These are phyloP conservation scores for Prunella fulvescens DNA, from an alignment of 2,113 vertebrate species.

Conservation along the genomic window DNA sequence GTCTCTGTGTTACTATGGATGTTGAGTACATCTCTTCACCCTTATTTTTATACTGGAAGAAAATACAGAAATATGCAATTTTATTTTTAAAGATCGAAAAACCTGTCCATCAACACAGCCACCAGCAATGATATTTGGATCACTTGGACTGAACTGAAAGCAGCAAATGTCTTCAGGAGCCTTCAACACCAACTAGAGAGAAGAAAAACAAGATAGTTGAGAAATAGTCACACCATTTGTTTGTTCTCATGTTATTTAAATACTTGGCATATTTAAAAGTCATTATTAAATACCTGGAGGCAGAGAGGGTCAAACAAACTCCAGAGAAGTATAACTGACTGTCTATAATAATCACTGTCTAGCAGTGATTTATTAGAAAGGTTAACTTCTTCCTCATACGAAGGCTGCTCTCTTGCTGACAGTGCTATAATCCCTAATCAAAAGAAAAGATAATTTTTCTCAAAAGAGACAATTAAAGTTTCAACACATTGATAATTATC, in stretches of 20 bases:
- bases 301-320: conserved; percentile 81
- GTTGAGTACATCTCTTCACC: background rate
- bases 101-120: conserved; percentile 93
- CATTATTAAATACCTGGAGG: conserved; percentile 79
- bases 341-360: too few species aligned
- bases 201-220: background rate
- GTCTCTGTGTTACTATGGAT: background rate
- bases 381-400: conserved; percentile 67
- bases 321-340: conserved; percentile 84
- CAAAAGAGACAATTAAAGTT: background rate
- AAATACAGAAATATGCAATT: background rate
- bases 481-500: background rate
- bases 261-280: background rate
- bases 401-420: conserved; percentile 69
- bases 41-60: background rate
- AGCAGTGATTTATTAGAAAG: conserved; percentile 60
- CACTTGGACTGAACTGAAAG: conserved; percentile 88
- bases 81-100: background rate
- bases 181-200: conserved; percentile 84
- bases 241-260: background rate
- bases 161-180: conserved; percentile 85
- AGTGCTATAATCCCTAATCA: conserved; percentile 84
- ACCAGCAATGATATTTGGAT: conserved; percentile 90
- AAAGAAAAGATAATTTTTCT: background rate
- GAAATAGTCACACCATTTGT: background rate